These are phyloP conservation scores for Plutomurus gul DNA, from an alignment of 1,140 invertebrate genomes.

Conservation along the genomic window DNA sequence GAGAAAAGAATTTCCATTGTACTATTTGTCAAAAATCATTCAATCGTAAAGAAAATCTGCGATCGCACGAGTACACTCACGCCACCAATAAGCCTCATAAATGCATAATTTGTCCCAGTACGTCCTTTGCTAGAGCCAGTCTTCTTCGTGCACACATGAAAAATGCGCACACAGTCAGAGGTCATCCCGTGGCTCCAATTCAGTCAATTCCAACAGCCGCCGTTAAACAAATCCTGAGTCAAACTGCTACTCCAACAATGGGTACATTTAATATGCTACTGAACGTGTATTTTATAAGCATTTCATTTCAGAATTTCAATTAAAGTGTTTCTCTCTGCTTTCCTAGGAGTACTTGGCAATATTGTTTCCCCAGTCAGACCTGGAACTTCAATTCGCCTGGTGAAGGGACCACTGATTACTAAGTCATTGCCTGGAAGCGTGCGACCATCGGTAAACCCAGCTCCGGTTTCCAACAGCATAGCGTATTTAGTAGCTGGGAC, in stretches of 20 bases:
- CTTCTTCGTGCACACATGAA: neutral
- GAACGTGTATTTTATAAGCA: too few species aligned
- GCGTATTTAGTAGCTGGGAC: neutral
- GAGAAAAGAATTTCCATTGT: neutral
- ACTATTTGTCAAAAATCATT: constrained; percentile 3
- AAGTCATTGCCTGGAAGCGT: too few species aligned
- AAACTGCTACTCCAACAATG: neutral
- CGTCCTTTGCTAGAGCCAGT: neutral
- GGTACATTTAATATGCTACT: too few species aligned
- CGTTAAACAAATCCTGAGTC: too few species aligned
- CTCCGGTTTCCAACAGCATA: neutral
- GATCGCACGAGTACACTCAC: constrained; percentile 24
- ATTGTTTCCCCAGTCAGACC: too few species aligned
- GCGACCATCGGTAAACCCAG: neutral
- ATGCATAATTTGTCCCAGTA: neutral
- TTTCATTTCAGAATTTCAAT: too few species aligned
- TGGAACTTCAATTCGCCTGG: too few species aligned
- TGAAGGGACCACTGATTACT: too few species aligned
- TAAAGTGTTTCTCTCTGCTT: too few species aligned
- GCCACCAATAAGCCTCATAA: neutral
- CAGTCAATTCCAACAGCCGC: too few species aligned
- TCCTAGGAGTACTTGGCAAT: too few species aligned
- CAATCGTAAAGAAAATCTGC: constrained; percentile 31
- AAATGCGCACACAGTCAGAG: neutral
- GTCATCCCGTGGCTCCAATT: too few species aligned